These are phyloP conservation scores for Pogonophryne albipinna DNA, from an alignment of 2,797 vertebrate genomes.

Conservation along the genomic window DNA sequence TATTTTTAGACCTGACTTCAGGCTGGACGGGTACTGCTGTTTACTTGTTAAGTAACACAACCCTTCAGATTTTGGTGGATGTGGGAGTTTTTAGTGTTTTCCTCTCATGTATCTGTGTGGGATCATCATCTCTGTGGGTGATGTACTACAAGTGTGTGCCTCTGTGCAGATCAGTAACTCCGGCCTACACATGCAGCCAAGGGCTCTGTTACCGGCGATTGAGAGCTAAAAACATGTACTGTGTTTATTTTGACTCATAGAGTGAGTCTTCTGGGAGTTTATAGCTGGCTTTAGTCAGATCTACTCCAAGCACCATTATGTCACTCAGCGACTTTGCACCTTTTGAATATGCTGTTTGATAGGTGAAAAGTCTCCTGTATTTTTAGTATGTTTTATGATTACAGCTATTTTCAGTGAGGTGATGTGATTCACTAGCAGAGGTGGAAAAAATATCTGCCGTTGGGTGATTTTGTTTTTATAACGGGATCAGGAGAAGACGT, in stretches of 20 bases:
- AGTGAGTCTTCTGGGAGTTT: slow-evolving; percentile 32
- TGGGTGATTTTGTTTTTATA: slow-evolving; percentile 38
- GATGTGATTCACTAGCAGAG: slow-evolving; percentile 44
- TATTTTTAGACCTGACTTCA: slow-evolving; percentile 64
- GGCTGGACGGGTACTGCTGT: slow-evolving; percentile 36
- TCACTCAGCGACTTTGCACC: slow-evolving; percentile 1
- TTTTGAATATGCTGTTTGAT: slow-evolving; percentile 1
- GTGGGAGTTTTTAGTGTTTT: slow-evolving; percentile 72
- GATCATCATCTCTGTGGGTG: slow-evolving; percentile 71
- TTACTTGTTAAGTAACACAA: slow-evolving; percentile 57
- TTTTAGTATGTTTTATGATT: slow-evolving; percentile 21
- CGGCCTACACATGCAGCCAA: slow-evolving; percentile 71
- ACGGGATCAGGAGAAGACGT: slow-evolving; percentile 45
- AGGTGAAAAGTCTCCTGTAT: neutral
- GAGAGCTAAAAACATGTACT: slow-evolving; percentile 56
- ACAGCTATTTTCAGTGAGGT: slow-evolving; percentile 17
- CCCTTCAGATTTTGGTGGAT: slow-evolving; percentile 33
- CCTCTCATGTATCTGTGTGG: slow-evolving; percentile 71
- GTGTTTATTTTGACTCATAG: slow-evolving; percentile 53
- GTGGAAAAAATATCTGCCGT: slow-evolving; percentile 39
- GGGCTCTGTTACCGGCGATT: slow-evolving; percentile 47
- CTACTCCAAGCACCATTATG: neutral
- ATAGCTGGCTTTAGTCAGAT: slow-evolving; percentile 38
- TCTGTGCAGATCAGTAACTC: slow-evolving; percentile 61
- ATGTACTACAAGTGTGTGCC: slow-evolving; percentile 63